Evolutionary conservation across 2,113 vertebrate species (phyloP), one percentile per base, ranked within the genome.

Genomic region (Anolis sagrei): DNA sequence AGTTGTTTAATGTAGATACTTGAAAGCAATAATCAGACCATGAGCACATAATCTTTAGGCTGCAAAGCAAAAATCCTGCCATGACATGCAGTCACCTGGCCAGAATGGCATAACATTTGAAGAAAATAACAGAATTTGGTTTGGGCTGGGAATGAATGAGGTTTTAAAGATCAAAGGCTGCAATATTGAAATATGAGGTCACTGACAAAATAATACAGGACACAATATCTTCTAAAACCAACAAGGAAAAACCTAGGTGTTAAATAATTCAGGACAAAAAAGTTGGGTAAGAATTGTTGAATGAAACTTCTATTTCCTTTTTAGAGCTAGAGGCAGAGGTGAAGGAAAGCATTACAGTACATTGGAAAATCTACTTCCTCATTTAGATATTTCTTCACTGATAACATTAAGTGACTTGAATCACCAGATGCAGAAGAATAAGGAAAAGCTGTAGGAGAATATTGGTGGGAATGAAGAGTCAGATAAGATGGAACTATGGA

Each of bases 371-470:
- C 21, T 89, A 58, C 90, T 94, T 93, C 76, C 82, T 89, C 76
- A 91, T 93, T 94, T 90, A 89, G 79, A 49, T 85, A 86, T 92
- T 92, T 93, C 93, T 85, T 88, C 84, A 36, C 86, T 70, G 83
- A 7, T 91, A 84, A 92, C 49, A 70, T 90, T 91, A 75, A 87
- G 88, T 90, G 76, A 62, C 88, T 87, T 92, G 91, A 94, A 81
- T 92, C 89, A 92, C 89, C 89, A 79, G 88, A 85, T 89, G 74
- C 75, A 90, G 87, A 93, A 87, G 89, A 90, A 93, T 87, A 79
- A 78, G 91, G 87, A 88, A 49, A 14, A 89, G 75, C 86, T 79
- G 29, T 61, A 80, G 82, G 88, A 81, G 83, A 69, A 64, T 92
- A 48, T 2, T 2, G 54, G 1, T 86, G 74, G 92, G 95, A 92